Evolutionary conservation across 1,140 invertebrate species (phyloP), one percentile per base, ranked within the genome.

Genomic region (Teleopsis dalmanni): DNA sequence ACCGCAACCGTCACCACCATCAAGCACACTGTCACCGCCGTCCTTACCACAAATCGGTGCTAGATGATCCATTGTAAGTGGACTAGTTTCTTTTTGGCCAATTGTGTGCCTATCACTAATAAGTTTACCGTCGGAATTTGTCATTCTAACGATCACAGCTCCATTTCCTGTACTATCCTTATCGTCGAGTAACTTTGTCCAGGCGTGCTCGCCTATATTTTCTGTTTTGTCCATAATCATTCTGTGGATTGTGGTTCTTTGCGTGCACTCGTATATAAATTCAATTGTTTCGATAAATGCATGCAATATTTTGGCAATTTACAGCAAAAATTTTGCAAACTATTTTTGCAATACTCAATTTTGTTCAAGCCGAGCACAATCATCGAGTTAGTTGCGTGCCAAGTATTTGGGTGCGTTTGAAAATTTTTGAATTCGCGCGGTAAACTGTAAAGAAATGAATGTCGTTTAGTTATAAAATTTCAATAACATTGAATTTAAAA

Each of bases 161-260:
- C 35, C 18, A 42, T 59, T 64, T 23, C 38, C 48, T 44, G 52
- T 54, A 10, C 33, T 42, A n/a, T 68, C 64, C 44, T 68, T 56
- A 13, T 54, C 59, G 16, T 56, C 54, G 35, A 69, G 51, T 25
- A 69, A 47, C 43, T 69, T 69, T 0, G 65, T 65, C 65, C 65
- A 69, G 18, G 65, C 59, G 41, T 59, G 57, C 33, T 65, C 65
- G 26, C 47, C 47, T 21, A 52, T 36, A 21, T 56, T 47, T 10
- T 69, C 62, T 48, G 57, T 48, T 37, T 63, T 68, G 34, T 69
- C 65, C 41, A 65, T 60, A 48, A 68, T 69, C 65, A 68, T 69
- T 55, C 50, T 50, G 27, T 21, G 40, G 41, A 54, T 52, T 48
- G 49, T 51, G 46, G 46, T 50, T 49, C 8, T 37, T 11, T 47